Base-by-base conservation (phyloP, 2,797 vertebrate genomes). In the Potorous gilbertii region DNA sequence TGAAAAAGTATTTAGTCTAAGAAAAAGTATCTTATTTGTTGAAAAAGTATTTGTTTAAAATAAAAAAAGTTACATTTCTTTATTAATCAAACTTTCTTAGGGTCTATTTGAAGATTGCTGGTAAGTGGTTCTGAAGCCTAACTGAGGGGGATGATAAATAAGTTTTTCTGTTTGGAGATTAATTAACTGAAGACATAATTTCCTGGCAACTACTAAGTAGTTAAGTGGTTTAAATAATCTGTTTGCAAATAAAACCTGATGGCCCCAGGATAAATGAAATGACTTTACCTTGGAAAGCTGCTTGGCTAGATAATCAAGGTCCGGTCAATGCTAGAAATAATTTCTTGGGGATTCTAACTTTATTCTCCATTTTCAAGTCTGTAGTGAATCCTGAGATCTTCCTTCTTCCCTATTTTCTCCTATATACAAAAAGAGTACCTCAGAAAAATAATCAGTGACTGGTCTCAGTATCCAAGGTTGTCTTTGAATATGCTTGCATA, bases 191-290 rank as follows among this genome's bases (percentile, higher is more conserved):
- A 89, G 40, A 92, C 54, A 90, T 10, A 62, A 52, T 93, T 94
- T 91, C 91, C 90, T 95, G 92, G 93, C 95, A 93, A 55, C 90
- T 56, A 56, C 90, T 56, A 87, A 95, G 31, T 93, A 50, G 34
- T 95, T 81, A 54, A 34, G 55, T 93, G 96, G 93, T 95, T 96
- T 94, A 90, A 96, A 92, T 55, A 93, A 54, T 94, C 92, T 57
- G 40, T 90, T 94, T 94, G 24, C 54, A 57, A 87, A 93, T 21
- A 92, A 94, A 94, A 59, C 34, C 89, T 16, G 10, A 92, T 55
- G 95, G 92, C 90, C 95, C 6, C 56, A 91, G 46, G 57, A 40
- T 91, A 54, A 46, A n/a, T 56, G 57, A 93, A 57, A 40, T 24
- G 0, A n/a, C 54, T 57, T 31, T 90, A 93, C 87, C 3, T 0